Evolutionary conservation across 2,113 vertebrate genomes (phyloP).

Genomic region (Phyllostomus hastatus): DNA sequence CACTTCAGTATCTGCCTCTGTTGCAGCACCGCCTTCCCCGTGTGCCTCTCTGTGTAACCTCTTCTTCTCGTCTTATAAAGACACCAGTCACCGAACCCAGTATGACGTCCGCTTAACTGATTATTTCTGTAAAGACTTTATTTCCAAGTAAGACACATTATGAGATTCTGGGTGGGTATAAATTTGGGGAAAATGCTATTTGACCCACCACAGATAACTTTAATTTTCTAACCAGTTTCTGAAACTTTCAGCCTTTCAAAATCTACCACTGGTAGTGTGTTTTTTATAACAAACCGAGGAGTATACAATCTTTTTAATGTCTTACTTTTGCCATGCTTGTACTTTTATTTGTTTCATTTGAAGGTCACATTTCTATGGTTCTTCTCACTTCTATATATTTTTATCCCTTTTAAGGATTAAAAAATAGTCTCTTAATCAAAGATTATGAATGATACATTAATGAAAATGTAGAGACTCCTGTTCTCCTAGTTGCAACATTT

Average conservation of each 20-base stretch:
- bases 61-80: background rate
- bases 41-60: background rate
- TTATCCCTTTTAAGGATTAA: background rate
- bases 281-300: background rate
- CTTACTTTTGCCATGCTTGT: background rate
- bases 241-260: background rate
- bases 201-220: background rate
- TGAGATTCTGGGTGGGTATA: background rate
- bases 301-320: background rate
- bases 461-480: slow-evolving; percentile 21
- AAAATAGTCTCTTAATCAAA: slow-evolving; percentile 5
- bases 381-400: background rate
- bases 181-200: background rate
- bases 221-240: background rate
- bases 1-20: background rate
- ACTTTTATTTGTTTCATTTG: background rate
- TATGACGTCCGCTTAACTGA: background rate
- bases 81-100: background rate
- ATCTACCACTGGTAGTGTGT: background rate
- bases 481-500: background rate
- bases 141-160: background rate
- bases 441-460: background rate
- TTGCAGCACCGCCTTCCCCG: background rate
- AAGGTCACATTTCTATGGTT: background rate
- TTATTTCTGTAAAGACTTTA: background rate